A percentile compares a stretch with the other conserved stretches of the same genome.
Evolutionary conservation across 1,140 invertebrate genomes (phyloP).

Genomic region (Drosophila aff.): DNA sequence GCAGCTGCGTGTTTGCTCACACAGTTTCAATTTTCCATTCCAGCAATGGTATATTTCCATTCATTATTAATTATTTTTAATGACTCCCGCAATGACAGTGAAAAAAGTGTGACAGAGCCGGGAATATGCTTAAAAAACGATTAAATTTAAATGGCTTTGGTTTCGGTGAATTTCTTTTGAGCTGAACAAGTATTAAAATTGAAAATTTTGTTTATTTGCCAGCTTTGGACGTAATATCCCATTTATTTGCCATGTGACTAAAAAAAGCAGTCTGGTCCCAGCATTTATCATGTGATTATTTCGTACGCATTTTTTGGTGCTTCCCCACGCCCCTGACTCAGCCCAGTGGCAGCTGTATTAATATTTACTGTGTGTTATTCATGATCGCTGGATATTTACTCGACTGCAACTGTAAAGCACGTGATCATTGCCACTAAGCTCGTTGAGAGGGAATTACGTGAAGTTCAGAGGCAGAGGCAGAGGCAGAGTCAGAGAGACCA

Average conservation of each 20-base stretch:
- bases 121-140: conserved; percentile 23
- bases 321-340: conserved; percentile 31
- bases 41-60: conserved; percentile 69
- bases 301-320: conserved; percentile 24
- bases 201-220: conserved; percentile 22
- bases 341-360: conserved; percentile 32
- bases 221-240: conserved; percentile 15
- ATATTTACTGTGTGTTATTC: conserved; percentile 25
- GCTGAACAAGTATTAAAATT: conserved; percentile 26
- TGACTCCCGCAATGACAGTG: conserved; percentile 43
- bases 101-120: conserved; percentile 20
- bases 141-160: conserved; percentile 39
- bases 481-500: conserved; percentile 6
- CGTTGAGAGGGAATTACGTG: not conserved
- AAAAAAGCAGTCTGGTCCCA: not conserved
- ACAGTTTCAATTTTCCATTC: conserved; percentile 63
- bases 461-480: not conserved
- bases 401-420: conserved; percentile 20
- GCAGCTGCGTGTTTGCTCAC: conserved; percentile 27
- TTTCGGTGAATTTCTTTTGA: not conserved
- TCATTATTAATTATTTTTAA: conserved; percentile 77
- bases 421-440: conserved; percentile 31
- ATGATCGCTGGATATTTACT: conserved; percentile 28
- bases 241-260: conserved; percentile 11
- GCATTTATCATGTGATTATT: conserved; percentile 30